Conservation (phyloP, 2,888 invertebrate species). For the Morpho deidamia region DNA sequence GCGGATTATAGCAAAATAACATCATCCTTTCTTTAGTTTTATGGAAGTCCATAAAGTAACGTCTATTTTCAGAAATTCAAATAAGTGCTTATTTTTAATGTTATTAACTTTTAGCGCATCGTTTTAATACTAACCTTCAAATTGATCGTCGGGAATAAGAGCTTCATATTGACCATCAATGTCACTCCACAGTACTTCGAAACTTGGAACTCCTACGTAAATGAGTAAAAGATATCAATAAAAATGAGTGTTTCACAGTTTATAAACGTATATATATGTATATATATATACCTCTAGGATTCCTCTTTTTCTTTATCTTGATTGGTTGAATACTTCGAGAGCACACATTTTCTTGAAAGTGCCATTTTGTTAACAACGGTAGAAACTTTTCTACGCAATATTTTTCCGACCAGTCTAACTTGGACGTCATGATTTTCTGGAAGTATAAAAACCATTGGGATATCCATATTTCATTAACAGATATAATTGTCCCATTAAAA, state of each 20-base stretch:
- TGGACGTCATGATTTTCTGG: conserved; percentile 81
- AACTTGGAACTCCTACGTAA: conserved; percentile 79
- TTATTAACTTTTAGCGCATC: background rate
- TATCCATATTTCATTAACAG: too few relatives aligned
- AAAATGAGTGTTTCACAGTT: too few relatives aligned
- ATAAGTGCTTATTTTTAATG: too few relatives aligned
- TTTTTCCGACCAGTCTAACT: conserved; percentile 85
- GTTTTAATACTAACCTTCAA: conserved; percentile 48
- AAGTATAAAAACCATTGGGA: conserved; percentile 23
- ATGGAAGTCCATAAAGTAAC: too few relatives aligned
- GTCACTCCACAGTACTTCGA: conserved; percentile 85
- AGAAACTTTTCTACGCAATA: conserved; percentile 88
- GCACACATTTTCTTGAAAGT: conserved; percentile 69
- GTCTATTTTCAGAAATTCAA: too few relatives aligned
- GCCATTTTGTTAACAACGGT: conserved; percentile 88
- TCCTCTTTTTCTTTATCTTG: conserved; percentile 65
- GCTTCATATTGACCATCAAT: conserved; percentile 74
- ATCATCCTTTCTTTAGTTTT: too few relatives aligned
- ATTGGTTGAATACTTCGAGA: conserved; percentile 49
- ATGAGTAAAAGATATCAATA: background rate
- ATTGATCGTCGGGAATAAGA: conserved; percentile 79
- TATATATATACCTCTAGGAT: conserved; percentile 59
- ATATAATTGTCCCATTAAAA: too few relatives aligned
- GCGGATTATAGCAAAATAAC: too few relatives aligned
- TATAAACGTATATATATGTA: background rate